A percentile compares a stretch with the other conserved stretches of the same genome.
These are phyloP conservation scores for Rhombomys opimus DNA, from an alignment of 2,113 vertebrate genomes.

Conservation along the genomic window DNA sequence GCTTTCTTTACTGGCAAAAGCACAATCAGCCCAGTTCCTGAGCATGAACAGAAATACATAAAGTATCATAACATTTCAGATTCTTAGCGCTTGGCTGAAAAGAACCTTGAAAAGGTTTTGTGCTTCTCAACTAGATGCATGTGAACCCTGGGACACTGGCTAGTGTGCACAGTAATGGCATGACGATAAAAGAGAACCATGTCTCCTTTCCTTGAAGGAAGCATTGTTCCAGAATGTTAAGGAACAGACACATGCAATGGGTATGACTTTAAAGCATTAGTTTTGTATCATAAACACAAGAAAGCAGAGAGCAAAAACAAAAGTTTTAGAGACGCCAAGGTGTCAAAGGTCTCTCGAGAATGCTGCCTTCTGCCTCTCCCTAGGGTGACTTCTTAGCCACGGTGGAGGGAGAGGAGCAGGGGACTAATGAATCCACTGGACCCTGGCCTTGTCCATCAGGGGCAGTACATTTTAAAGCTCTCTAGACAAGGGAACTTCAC, in stretches of 20 bases:
- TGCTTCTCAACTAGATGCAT: not conserved
- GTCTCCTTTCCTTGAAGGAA: not conserved
- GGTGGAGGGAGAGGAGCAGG: not conserved
- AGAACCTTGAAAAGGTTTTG: not conserved
- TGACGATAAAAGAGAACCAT: not conserved
- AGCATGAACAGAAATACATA: not conserved
- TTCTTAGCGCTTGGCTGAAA: not conserved
- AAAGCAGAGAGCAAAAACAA: not conserved
- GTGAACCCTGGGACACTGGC: not conserved
- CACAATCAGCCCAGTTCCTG: conserved; percentile 1
- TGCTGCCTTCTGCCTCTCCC: not conserved
- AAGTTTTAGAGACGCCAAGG: not conserved
- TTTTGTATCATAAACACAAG: conserved; percentile 23
- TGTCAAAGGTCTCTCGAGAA: not conserved
- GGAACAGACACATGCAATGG: not conserved
- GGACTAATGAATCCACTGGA: not conserved
- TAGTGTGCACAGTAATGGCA: not conserved
- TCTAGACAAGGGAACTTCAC: not conserved
- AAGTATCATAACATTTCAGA: conserved; percentile 15
- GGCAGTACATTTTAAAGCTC: not conserved
- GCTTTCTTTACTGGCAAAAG: conserved; percentile 40
- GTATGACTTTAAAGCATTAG: conserved; percentile 15
- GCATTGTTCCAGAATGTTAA: not conserved
- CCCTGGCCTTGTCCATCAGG: not conserved
- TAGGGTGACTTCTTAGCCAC: not conserved